These are phyloP conservation scores for Silurus lanzhouensis DNA, from an alignment of 2,797 vertebrate genomes.

Conservation along the genomic window DNA sequence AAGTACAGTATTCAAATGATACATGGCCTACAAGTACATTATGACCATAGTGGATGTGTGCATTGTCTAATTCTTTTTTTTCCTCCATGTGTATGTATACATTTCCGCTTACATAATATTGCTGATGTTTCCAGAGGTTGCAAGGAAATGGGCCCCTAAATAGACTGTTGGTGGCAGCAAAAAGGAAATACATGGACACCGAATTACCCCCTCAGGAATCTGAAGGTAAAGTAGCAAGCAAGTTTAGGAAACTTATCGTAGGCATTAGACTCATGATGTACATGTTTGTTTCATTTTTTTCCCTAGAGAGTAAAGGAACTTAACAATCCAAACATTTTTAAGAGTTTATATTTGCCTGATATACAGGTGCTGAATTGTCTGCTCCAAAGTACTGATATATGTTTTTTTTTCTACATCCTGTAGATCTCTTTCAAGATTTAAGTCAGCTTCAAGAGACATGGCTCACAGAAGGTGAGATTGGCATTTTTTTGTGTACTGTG, in stretches of 20 bases:
- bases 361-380: background rate
- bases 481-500: constrained; percentile 44
- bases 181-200: constrained; percentile 85
- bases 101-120: constrained; percentile 61
- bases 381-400: background rate
- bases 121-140: constrained; percentile 78
- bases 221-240: constrained; percentile 81
- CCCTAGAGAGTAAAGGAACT: too few species aligned
- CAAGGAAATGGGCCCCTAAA: constrained; percentile 85
- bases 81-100: constrained; percentile 30
- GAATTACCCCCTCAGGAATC: constrained; percentile 89
- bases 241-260: background rate
- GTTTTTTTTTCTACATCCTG: constrained; percentile 20
- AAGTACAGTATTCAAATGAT: background rate
- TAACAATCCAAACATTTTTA: background rate
- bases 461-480: constrained; percentile 92
- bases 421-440: constrained; percentile 98
- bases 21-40: background rate
- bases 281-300: background rate
- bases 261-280: background rate
- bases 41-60: background rate
- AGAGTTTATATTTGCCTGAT: background rate
- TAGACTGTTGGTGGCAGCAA: constrained; percentile 81
- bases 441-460: constrained; percentile 95
- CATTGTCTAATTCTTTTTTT: background rate